phyloP scores from a whole-genome alignment of 2,113 vertebrate species.

The Callipepla californica region DNA sequence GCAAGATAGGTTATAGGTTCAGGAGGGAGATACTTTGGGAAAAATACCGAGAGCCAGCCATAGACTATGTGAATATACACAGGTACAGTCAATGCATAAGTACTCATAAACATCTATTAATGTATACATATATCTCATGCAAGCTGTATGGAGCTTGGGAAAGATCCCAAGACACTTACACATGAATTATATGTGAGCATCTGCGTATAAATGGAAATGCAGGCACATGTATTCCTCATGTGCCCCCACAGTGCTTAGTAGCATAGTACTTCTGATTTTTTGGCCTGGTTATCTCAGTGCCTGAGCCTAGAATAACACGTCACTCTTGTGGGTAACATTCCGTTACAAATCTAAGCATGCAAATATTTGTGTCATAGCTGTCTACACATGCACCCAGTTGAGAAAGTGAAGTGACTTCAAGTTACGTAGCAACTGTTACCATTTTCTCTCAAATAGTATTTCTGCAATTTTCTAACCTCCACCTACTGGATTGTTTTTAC shows the following conservation, averaged over 20 bases:
- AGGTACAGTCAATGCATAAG: neutral
- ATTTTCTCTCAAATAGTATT: constrained; percentile 44
- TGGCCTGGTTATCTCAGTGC: constrained; percentile 18
- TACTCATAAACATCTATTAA: neutral
- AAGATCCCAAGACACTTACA: neutral
- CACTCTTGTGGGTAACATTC: constrained; percentile 28
- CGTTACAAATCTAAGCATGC: constrained; percentile 34
- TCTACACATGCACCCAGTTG: constrained; percentile 33
- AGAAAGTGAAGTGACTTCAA: constrained; percentile 59
- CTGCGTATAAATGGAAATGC: neutral
- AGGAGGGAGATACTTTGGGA: neutral
- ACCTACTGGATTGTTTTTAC: constrained; percentile 17
- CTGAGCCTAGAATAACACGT: neutral
- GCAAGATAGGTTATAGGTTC: neutral
- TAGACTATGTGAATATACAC: neutral
- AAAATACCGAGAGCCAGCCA: neutral
- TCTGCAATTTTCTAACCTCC: constrained; percentile 46
- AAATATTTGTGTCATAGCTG: constrained; percentile 66
- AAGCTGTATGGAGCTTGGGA: neutral
- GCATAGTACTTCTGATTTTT: neutral
- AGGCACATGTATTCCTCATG: neutral
- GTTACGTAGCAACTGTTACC: constrained; percentile 54
- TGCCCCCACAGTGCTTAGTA: neutral
- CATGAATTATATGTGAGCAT: fast-evolving
- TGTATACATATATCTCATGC: neutral